A percentile compares a stretch with the other conserved stretches of the same genome.
These are phyloP conservation scores for Eumacrocentrus americanus DNA, from an alignment of 2,888 invertebrate species.

Conservation along the genomic window DNA sequence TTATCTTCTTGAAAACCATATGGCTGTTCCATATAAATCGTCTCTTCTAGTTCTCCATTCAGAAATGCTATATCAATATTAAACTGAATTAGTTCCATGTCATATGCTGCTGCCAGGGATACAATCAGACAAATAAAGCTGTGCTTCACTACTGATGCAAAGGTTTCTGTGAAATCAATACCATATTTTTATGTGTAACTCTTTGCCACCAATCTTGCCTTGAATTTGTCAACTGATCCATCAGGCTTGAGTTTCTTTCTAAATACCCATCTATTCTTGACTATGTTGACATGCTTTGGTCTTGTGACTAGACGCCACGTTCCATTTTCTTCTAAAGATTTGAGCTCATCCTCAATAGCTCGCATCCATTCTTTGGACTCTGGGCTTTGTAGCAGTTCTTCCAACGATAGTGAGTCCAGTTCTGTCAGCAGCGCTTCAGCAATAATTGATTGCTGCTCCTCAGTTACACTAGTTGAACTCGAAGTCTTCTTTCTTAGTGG, in stretches of 20 bases:
- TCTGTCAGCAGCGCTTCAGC: too few relatives aligned
- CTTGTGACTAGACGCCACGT: slow-evolving; percentile 22
- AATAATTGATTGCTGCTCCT: too few relatives aligned
- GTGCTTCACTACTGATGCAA: slow-evolving; percentile 32
- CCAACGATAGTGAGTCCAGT: too few relatives aligned
- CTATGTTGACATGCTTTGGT: slow-evolving; percentile 22
- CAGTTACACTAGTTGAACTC: too few relatives aligned
- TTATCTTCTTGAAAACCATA: too few relatives aligned
- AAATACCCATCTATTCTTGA: slow-evolving; percentile 36
- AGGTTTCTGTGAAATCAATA: slow-evolving; percentile 38
- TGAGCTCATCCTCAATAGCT: slow-evolving; percentile 16
- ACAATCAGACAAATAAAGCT: slow-evolving; percentile 31
- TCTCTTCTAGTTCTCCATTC: neutral
- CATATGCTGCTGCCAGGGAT: neutral
- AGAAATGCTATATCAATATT: neutral
- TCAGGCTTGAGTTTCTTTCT: slow-evolving; percentile 35
- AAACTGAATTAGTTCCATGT: neutral
- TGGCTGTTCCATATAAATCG: neutral
- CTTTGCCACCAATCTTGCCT: slow-evolving; percentile 38
- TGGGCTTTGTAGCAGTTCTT: too few relatives aligned
- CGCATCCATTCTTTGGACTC: slow-evolving; percentile 25
- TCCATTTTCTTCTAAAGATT: slow-evolving; percentile 8
- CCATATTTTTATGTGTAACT: slow-evolving; percentile 37
- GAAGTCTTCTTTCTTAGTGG: too few relatives aligned
- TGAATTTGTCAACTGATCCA: slow-evolving; percentile 34